Conservation (phyloP, 2,888 invertebrate species). For the Pemphredon lugubris region DNA sequence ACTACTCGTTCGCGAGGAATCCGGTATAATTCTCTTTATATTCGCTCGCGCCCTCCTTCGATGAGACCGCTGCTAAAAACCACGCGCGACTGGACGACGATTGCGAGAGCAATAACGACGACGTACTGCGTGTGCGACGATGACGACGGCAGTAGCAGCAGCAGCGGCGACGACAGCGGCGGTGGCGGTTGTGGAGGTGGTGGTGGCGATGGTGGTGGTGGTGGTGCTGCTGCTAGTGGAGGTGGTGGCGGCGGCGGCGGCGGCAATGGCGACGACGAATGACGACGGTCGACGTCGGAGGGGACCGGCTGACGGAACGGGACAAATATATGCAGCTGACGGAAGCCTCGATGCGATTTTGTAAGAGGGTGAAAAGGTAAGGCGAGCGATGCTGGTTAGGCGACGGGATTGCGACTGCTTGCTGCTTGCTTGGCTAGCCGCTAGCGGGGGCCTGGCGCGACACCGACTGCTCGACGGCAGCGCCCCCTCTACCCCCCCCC, state of each 20-base stretch:
- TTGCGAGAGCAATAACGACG: conserved; percentile 62
- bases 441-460: conserved; percentile 85
- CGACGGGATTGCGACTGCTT: conserved; percentile 79
- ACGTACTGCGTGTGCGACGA: conserved; percentile 68
- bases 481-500: conserved; percentile 82
- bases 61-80: conserved; percentile 53
- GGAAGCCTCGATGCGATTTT: conserved; percentile 75
- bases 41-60: conserved; percentile 44
- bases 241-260: conserved; percentile 32
- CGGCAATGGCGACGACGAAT: conserved; percentile 59
- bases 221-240: too few species aligned
- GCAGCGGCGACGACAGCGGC: conserved; percentile 31
- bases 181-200: conserved; percentile 21
- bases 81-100: conserved; percentile 67
- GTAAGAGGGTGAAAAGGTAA: conserved; percentile 82
- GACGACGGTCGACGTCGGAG: conserved; percentile 53
- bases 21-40: conserved; percentile 29
- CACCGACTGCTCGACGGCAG: conserved; percentile 84
- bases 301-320: conserved; percentile 63
- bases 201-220: conserved; percentile 54
- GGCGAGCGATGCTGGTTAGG: conserved; percentile 79
- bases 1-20: conserved; percentile 49
- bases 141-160: conserved; percentile 52
- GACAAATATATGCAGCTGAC: conserved; percentile 70
- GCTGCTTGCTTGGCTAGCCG: conserved; percentile 74